These are phyloP conservation scores for Aphodius sticticus DNA, from an alignment of 2,888 invertebrate species.

Conservation along the genomic window DNA sequence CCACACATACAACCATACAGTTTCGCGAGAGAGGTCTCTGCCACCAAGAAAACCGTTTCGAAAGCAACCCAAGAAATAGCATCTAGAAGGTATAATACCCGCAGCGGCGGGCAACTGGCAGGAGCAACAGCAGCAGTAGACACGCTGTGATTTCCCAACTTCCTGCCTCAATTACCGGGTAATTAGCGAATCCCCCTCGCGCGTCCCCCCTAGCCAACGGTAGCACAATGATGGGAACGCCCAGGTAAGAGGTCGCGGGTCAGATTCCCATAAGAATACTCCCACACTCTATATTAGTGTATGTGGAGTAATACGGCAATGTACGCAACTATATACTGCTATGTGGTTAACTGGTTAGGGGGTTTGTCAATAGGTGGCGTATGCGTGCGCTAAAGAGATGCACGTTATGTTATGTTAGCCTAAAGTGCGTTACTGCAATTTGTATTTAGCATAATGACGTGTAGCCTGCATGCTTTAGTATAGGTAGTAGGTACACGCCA, in stretches of 20 bases:
- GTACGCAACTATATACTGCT: constrained; percentile 20
- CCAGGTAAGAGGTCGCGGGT: constrained; percentile 60
- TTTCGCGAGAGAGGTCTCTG: too few relatives aligned
- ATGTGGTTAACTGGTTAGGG: background rate
- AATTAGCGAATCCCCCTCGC: constrained; percentile 54
- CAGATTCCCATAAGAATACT: constrained; percentile 62
- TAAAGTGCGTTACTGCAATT: background rate
- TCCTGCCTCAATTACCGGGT: constrained; percentile 60
- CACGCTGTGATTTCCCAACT: constrained; percentile 56
- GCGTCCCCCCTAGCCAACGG: constrained; percentile 45
- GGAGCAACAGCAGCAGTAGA: constrained; percentile 7
- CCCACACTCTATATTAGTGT: constrained; percentile 59
- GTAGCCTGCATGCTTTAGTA: background rate
- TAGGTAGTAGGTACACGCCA: background rate
- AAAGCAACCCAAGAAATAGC: background rate
- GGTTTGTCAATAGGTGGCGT: constrained; percentile 4
- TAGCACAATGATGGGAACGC: constrained; percentile 61
- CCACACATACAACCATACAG: too few relatives aligned
- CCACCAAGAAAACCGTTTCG: background rate
- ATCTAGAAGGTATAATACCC: background rate
- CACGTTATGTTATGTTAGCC: background rate
- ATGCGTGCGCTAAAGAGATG: background rate
- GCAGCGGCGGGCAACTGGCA: background rate
- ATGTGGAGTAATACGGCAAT: constrained; percentile 42
- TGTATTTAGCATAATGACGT: background rate